Evolutionary conservation across 2,888 invertebrate species (phyloP), one percentile per base, ranked within the genome.

Genomic region (Branchipolynoe longqiensis): DNA sequence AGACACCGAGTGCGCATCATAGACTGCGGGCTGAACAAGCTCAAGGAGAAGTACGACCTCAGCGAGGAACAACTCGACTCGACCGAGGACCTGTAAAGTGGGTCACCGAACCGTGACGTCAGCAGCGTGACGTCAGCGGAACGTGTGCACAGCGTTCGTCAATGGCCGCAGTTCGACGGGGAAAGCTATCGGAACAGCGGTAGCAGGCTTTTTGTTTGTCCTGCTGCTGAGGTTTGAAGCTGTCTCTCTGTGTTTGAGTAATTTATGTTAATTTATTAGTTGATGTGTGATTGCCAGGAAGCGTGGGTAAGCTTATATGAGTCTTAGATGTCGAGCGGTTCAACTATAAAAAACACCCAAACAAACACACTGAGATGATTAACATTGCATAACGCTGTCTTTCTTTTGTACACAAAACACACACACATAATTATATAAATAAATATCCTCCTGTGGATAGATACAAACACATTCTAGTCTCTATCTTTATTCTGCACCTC

Each of bases 11-110:
- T 93, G 78, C 89, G 89, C 56, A 91, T 94, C 59, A 87, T 90
- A 3, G 92, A 92, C 84, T 91, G 92, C 87, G 90, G 90, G 3
- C 86, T 92, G 0, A 89, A 90, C 69, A 89, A 89, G 3, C 87
- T 93, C 0, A 87, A 89, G 0, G 89, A 89, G 87, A 91, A 90
- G 85, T 93, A 92, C 88, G 92, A 91, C 38, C 89, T 94, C 38
- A 87, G 88, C 18, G 88, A 86, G 4, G 90, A 90, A 18, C 88
- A 91, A 74, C 85, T 91, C 56, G 87, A 88, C 64, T 87, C 88
- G 56, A 88, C 88, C 31, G 91, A 90, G 81, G 91, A 90, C 33
- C 58, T 89, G 85, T 86, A 88, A 73, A n/a, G n/a, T n/a, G n/a
- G n/a, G n/a, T n/a, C n/a, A n/a, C n/a, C n/a, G n/a, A n/a, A 73